Evolutionary conservation across 1,140 invertebrate species (phyloP), one percentile per base, ranked within the genome.

Genomic region (Drosophila nikananu): DNA sequence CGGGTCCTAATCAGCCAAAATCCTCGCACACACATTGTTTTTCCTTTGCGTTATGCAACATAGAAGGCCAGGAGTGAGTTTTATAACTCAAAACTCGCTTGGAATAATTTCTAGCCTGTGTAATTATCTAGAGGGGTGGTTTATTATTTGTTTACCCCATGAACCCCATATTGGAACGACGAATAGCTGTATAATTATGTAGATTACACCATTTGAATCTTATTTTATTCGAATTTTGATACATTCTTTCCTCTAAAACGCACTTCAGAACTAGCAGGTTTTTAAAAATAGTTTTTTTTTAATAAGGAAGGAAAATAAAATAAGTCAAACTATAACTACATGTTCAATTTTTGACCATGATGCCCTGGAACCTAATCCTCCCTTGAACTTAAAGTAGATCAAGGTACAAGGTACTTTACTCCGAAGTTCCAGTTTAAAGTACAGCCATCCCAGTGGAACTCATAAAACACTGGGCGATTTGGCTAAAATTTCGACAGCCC

Each of bases 401-500:
- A 48, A 48, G 9, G 23, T 7, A 15, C 23, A 17, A 48, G 23
- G 15, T 48, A 5, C 21, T 25, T 9, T 17, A 51, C 23, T 51
- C 17, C 23, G 1, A 21, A 21, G 12, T 9, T 21, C 30, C 48
- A 21, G 27, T 15, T 55, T 55, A 55, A 37, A 37, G 30, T 55
- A 55, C 30, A 23, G 13, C 30, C 5, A 9, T 15, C 32, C 19
- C 52, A 35, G 30, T 37, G 32, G 12, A 35, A 35, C 52, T 35
- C 52, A 27, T 55, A n/a, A 54, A 62, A 27, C 30, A 52, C 23
- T 17, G 15, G 5, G 2, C 39, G 54, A 60, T 60, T 27, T 32
- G 37, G 35, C 15, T 37, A 39, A 61, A 49, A 4, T 30, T 49
- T n/a, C 12, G 48, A 76, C 60, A 17, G 27, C 23, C 39, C 48